A percentile compares a stretch with the other conserved stretches of the same genome.
phyloP scores from a whole-genome alignment of 2,797 vertebrate genomes.

The Macropodus opercularis region DNA sequence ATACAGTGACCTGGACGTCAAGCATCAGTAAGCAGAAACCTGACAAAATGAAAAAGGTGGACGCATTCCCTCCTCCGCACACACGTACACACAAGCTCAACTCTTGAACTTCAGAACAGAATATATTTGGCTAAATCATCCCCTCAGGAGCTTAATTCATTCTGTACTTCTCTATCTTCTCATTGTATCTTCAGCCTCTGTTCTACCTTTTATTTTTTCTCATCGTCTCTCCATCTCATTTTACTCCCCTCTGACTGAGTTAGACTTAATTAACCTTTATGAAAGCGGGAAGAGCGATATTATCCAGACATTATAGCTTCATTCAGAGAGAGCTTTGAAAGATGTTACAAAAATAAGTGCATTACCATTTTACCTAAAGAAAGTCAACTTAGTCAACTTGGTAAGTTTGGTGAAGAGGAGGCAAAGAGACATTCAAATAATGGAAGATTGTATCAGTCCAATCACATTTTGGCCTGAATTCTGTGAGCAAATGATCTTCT shows the following conservation, averaged over 20 bases:
- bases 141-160: not conserved
- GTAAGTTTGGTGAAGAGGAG: not conserved
- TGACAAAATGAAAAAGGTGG: constrained; percentile 18
- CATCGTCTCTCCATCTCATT: constrained; percentile 23
- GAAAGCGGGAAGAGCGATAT: constrained; percentile 40
- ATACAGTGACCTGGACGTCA: constrained; percentile 36
- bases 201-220: constrained; percentile 20
- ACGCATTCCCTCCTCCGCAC: no score
- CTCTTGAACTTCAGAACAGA: constrained; percentile 14
- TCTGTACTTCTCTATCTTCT: constrained; percentile 19
- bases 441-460: no score
- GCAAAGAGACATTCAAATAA: no score
- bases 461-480: no score
- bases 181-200: constrained; percentile 22
- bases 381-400: constrained; percentile 5
- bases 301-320: constrained; percentile 31
- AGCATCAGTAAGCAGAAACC: constrained; percentile 44
- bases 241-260: constrained; percentile 26
- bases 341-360: constrained; percentile 18
- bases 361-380: constrained; percentile 25
- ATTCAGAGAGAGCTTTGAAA: constrained; percentile 28
- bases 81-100: not conserved
- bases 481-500: no score
- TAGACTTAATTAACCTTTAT: constrained; percentile 60
- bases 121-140: constrained; percentile 22